phyloP scores from a whole-genome alignment of 2,797 vertebrate species.

The Onychomys torridus region DNA sequence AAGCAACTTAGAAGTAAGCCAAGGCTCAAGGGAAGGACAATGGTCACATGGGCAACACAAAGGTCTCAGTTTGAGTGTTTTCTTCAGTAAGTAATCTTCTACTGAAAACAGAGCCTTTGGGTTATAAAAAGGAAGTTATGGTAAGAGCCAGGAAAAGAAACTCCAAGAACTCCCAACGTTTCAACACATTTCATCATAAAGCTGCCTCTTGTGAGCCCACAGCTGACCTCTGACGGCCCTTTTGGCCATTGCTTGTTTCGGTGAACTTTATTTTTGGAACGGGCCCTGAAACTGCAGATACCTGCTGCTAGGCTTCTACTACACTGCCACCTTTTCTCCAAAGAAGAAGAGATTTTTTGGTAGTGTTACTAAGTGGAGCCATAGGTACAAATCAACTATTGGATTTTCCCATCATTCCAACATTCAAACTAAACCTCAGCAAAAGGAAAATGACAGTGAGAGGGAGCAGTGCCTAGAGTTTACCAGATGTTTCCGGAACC shows the following conservation, averaged over 20 bases:
- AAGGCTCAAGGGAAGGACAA: background rate
- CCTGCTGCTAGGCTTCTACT: constrained; percentile 7
- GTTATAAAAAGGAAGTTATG: constrained; percentile 73
- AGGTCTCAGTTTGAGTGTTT: background rate
- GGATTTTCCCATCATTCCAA: constrained; percentile 8
- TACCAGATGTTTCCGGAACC: constrained; percentile 35
- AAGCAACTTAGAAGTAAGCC: background rate
- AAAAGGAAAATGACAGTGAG: constrained; percentile 1
- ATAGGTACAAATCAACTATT: background rate
- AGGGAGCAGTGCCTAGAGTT: background rate
- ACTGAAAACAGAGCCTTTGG: constrained; percentile 30
- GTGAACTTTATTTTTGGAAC: constrained; percentile 78
- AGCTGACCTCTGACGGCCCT: constrained; percentile 58
- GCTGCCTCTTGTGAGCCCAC: constrained; percentile 65
- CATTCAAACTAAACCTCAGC: constrained; percentile 37
- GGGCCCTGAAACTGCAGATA: constrained; percentile 69
- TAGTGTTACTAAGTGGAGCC: constrained; percentile 47
- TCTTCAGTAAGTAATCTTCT: constrained; percentile 62
- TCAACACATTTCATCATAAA: constrained; percentile 78
- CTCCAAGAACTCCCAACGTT: constrained; percentile 71
- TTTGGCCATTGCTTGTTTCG: constrained; percentile 57
- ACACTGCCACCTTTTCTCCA: constrained; percentile 27
- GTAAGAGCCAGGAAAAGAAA: constrained; percentile 73
- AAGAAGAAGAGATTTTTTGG: constrained; percentile 13
- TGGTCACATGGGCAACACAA: background rate